These are phyloP conservation scores for Caracal caracal DNA, from an alignment of 2,113 vertebrate genomes.

Conservation along the genomic window DNA sequence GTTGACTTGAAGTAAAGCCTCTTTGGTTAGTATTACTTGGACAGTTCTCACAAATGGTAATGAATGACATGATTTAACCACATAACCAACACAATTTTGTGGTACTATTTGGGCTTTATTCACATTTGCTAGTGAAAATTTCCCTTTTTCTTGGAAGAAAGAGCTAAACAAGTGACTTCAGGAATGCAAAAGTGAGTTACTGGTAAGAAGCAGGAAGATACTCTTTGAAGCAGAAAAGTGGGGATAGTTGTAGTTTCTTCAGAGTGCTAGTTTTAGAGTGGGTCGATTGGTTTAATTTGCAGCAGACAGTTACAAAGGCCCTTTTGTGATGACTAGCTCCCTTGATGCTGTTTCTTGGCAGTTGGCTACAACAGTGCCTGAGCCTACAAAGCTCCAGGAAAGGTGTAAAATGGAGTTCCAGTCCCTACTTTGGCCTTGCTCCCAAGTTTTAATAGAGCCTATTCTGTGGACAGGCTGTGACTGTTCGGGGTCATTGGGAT, in stretches of 20 bases:
- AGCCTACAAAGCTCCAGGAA: conserved; percentile 60
- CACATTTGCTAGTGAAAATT: conserved; percentile 49
- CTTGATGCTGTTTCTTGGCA: conserved; percentile 71
- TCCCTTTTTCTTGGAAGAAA: conserved; percentile 31
- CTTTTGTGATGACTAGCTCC: conserved; percentile 65
- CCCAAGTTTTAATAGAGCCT: conserved; percentile 66
- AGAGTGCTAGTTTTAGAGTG: conserved; percentile 22
- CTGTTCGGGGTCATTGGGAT: conserved; percentile 49
- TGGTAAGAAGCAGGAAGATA: conserved; percentile 38
- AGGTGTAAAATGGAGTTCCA: conserved; percentile 73
- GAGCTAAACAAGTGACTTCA: conserved; percentile 18
- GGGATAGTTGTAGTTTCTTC: not conserved
- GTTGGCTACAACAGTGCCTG: conserved; percentile 49
- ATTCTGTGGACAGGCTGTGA: conserved; percentile 50
- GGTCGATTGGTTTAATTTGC: conserved; percentile 46
- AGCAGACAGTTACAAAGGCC: conserved; percentile 54
- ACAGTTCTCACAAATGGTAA: not conserved
- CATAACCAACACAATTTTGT: conserved; percentile 16
- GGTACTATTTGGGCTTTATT: conserved; percentile 36
- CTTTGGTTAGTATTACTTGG: conserved; percentile 29
- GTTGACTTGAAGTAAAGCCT: conserved; percentile 48
- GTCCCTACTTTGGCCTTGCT: conserved; percentile 49
- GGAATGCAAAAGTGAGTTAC: conserved; percentile 31
- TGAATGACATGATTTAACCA: conserved; percentile 8
- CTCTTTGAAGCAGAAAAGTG: conserved; percentile 52